These are phyloP conservation scores for Ylistrum balloti DNA, from an alignment of 1,140 invertebrate genomes.

Conservation along the genomic window DNA sequence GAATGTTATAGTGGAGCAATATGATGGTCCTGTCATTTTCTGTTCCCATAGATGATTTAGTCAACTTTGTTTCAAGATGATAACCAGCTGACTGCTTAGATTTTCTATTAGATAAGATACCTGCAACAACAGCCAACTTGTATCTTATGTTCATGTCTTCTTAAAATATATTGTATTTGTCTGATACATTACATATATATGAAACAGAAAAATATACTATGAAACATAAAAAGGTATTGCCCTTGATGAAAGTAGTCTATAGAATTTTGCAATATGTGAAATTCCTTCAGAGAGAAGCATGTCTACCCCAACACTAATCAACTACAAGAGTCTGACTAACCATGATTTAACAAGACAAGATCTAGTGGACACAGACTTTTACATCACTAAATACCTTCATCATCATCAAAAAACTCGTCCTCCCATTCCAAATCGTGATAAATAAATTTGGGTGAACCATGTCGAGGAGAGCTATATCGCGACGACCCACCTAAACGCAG, in stretches of 20 bases:
- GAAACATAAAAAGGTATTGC: too few species aligned
- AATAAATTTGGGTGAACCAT: constrained; percentile 72
- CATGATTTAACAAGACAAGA: background rate
- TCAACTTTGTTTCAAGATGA: too few species aligned
- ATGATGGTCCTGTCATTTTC: too few species aligned
- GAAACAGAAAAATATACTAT: too few species aligned
- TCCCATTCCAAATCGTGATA: constrained; percentile 97
- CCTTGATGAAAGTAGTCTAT: background rate
- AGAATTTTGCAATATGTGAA: background rate
- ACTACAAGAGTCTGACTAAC: constrained; percentile 9
- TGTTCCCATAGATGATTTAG: too few species aligned
- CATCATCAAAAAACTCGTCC: constrained; percentile 92
- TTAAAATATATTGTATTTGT: too few species aligned
- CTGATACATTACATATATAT: too few species aligned
- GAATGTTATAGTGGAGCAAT: too few species aligned
- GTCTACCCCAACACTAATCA: background rate
- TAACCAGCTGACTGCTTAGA: too few species aligned
- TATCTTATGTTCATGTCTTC: too few species aligned
- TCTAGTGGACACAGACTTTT: constrained; percentile 2
- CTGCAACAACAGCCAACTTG: too few species aligned
- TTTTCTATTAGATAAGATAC: too few species aligned
- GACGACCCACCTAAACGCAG: constrained; percentile 57
- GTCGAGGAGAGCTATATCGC: constrained; percentile 61
- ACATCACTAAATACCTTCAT: constrained; percentile 68
- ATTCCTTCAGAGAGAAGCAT: background rate